Base-by-base conservation (phyloP, 2,888 invertebrate genomes). In the Choristoneura rosaceana region DNA sequence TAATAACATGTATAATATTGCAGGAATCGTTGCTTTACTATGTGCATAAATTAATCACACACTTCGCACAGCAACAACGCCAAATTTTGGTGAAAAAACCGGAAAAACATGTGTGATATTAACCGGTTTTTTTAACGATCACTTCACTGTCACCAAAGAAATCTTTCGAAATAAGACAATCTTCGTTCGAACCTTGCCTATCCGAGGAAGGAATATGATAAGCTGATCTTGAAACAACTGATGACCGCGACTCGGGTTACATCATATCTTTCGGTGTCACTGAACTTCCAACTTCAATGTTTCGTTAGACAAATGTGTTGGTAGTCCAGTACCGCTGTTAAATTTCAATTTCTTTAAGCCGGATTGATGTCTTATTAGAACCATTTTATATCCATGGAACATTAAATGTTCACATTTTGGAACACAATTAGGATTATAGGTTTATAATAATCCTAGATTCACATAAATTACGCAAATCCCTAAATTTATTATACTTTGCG, bases 391-490 rank as follows among this genome's bases (percentile, higher is more conserved):
- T 64, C 58, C 59, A 33, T 45, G 60, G 45, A 65, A 62, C 61
- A 74, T 55, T 69, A 69, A 74, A 74, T 74, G 71, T 71, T 69
- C 74, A 74, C 69, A 69, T 73, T 62, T 71, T 69, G 15, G 58
- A 65, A 71, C 55, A 75, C 65, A 69, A 68, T 70, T 67, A 71
- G 69, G 66, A 60, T 75, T 75, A 76, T 76, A 63, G 69, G 47
- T 74, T 74, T 70, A 58, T 65, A 73, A 75, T 75, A 74, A 70
- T 69, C 69, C 71, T 74, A 74, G 69, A 77, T 71, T 74, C 66
- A 73, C 58, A 69, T 70, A 87, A 87, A 87, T 86, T 83, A 88
- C 79, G 81, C 82, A 86, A 90, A 90, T 87, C 87, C 84, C 69
- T 65, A 73, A 86, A 89, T 90, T 89, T 90, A 89, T 87, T 80